These are phyloP conservation scores for Microhierax caerulescens DNA, from an alignment of 2,797 vertebrate species.

Conservation along the genomic window DNA sequence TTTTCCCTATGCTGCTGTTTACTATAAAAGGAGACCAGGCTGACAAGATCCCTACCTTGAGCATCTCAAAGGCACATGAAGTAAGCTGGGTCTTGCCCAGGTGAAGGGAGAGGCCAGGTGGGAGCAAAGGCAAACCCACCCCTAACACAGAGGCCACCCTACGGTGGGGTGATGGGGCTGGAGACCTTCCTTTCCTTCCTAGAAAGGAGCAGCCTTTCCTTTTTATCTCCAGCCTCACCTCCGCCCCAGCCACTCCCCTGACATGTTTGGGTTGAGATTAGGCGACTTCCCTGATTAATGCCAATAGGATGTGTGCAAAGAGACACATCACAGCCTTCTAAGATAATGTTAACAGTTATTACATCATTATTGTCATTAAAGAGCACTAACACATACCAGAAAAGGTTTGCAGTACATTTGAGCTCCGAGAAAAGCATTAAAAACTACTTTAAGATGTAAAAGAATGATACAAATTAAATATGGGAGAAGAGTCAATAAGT, in stretches of 20 bases:
- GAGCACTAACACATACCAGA: background rate
- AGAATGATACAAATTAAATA: background rate
- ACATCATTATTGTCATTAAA: conserved; percentile 32
- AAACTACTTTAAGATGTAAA: conserved; percentile 14
- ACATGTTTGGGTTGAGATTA: conserved; percentile 50
- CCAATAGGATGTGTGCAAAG: conserved; percentile 39
- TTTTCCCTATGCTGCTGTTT: background rate
- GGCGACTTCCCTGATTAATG: conserved; percentile 38
- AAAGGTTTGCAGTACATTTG: background rate
- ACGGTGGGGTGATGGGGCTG: background rate
- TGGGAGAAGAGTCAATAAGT: background rate
- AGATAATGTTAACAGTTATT: conserved; percentile 29
- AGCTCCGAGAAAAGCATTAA: conserved; percentile 11
- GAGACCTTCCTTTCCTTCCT: conserved; percentile 38
- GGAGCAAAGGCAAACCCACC: background rate
- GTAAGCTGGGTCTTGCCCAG: background rate
- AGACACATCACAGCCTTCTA: background rate
- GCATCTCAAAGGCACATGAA: background rate
- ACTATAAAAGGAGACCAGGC: background rate
- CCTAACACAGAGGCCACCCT: background rate
- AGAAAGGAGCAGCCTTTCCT: conserved; percentile 41
- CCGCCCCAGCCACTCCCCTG: conserved; percentile 11
- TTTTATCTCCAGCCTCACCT: conserved; percentile 21
- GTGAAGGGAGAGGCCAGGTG: background rate
- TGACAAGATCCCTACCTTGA: background rate